phyloP scores from a whole-genome alignment of 2,797 vertebrate species.

The Oreonectes daqikongensis region DNA sequence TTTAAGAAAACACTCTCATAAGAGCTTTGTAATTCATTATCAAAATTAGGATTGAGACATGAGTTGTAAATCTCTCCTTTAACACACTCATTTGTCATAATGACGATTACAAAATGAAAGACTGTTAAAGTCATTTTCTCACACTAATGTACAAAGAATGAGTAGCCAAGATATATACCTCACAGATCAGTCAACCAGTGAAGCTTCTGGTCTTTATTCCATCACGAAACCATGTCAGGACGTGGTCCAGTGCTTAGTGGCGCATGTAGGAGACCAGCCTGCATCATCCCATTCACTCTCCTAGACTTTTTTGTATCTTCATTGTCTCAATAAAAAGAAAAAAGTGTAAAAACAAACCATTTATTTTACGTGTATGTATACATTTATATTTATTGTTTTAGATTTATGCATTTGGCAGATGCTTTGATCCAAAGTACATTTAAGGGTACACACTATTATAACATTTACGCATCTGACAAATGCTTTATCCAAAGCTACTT shows the following conservation, averaged over 20 bases:
- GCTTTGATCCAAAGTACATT: too few species aligned
- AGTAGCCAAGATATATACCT: conserved; percentile 38
- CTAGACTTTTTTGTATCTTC: too few species aligned
- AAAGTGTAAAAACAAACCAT: too few species aligned
- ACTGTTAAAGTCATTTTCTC: conserved; percentile 55
- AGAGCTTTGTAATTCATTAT: conserved; percentile 68
- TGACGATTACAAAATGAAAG: conserved; percentile 47
- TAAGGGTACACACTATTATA: too few species aligned
- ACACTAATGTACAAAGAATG: conserved; percentile 43
- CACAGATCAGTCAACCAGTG: not conserved
- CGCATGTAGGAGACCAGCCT: not conserved
- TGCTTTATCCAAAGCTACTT: too few species aligned
- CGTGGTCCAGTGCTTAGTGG: not conserved
- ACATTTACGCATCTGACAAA: too few species aligned
- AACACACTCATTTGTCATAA: conserved; percentile 65
- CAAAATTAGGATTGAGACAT: conserved; percentile 68
- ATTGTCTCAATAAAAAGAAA: too few species aligned
- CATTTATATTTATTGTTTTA: too few species aligned
- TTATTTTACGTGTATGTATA: too few species aligned
- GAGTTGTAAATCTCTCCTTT: conserved; percentile 61
- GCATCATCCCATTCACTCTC: too few species aligned
- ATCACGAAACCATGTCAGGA: not conserved
- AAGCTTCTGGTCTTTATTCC: not conserved
- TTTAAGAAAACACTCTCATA: conserved; percentile 69
- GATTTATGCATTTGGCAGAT: too few species aligned